Conservation (phyloP, 2,888 invertebrate genomes). For the Leucophenga montana region DNA sequence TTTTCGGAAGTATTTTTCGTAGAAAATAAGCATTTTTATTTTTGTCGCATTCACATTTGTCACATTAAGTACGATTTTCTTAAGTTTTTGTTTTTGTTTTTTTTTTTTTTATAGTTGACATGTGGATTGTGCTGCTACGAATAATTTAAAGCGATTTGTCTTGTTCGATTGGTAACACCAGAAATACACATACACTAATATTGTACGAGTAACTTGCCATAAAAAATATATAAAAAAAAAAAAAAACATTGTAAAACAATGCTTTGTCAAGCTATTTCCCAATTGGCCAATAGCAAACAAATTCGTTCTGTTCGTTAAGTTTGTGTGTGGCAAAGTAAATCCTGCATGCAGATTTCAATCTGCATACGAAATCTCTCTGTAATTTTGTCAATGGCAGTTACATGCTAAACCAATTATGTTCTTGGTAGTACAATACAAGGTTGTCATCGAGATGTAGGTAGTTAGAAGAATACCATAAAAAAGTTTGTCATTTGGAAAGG, state of each 20-base stretch:
- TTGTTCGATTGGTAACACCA: constrained; percentile 6
- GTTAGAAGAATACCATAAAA: too few relatives aligned
- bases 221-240: not conserved
- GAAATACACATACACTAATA: not conserved
- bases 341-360: constrained; percentile 47
- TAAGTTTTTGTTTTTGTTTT: not conserved
- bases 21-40: not conserved
- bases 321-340: not conserved
- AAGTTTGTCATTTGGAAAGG: too few relatives aligned
- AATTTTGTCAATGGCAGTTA: constrained; percentile 4
- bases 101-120: constrained; percentile 8
- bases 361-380: constrained; percentile 50
- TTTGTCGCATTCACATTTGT: constrained; percentile 12
- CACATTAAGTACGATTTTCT: constrained; percentile 17
- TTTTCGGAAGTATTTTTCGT: not conserved
- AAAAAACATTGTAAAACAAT: not conserved
- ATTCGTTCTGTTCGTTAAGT: too few relatives aligned
- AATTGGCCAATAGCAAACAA: constrained; percentile 2
- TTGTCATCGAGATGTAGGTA: not conserved
- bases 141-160: constrained; percentile 25
- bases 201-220: not conserved
- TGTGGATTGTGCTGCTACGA: constrained; percentile 28
- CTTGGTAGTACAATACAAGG: not conserved
- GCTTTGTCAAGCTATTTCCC: constrained; percentile 2
- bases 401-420: constrained; percentile 21